Percentiles rank a stretch among this genome's conserved stretches.
Conservation (phyloP, 2,797 vertebrate species). For the Pitangus sulphuratus region DNA sequence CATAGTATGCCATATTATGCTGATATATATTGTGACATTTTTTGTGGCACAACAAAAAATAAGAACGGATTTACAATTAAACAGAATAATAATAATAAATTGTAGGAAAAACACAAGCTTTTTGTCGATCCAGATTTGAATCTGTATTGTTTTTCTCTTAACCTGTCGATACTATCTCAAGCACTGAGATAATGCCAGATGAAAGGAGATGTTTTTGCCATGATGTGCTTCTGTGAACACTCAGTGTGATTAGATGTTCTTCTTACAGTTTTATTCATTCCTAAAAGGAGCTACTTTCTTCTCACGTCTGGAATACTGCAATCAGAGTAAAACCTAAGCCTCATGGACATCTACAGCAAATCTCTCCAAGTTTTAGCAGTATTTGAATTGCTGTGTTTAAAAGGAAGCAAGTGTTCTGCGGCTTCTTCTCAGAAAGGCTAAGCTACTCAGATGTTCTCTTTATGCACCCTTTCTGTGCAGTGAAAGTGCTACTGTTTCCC, state of each 20-base stretch:
- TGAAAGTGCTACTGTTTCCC: neutral
- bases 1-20: neutral
- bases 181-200: neutral
- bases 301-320: neutral
- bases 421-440: neutral
- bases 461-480: neutral
- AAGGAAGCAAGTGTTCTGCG: neutral
- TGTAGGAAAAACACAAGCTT: neutral
- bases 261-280: neutral
- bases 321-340: neutral
- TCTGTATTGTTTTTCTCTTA: neutral
- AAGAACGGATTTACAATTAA: neutral
- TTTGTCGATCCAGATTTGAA: neutral
- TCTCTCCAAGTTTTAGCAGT: neutral
- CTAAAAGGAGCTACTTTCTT: neutral
- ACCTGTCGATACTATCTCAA: accelerated
- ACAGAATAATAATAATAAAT: neutral
- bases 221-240: neutral
- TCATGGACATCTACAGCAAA: neutral
- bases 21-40: neutral
- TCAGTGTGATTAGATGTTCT: neutral
- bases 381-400: neutral
- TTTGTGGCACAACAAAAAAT: neutral
- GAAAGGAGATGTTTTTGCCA: neutral
- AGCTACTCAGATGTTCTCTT: neutral